A percentile compares a stretch with the other conserved stretches of the same genome.
phyloP scores from a whole-genome alignment of 2,113 vertebrate genomes.

The Fulica atra region DNA sequence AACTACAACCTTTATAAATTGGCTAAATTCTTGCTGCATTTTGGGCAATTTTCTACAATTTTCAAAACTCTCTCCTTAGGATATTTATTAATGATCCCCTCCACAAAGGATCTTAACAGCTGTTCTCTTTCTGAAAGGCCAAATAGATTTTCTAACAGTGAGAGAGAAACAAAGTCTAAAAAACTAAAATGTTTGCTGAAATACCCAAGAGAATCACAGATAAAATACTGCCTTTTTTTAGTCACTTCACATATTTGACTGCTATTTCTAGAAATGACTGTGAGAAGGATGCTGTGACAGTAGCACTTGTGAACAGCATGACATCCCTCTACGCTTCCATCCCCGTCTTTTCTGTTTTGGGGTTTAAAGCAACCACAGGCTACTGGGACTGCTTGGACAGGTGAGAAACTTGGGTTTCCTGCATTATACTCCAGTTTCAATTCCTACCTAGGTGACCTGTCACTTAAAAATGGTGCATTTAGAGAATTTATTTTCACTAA shows the following conservation, averaged over 20 bases:
- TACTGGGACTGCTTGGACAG: conserved; percentile 77
- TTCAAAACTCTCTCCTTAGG: not conserved
- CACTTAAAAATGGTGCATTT: not conserved
- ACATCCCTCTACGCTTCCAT: conserved; percentile 91
- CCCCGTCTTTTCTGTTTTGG: conserved; percentile 88
- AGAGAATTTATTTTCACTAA: not conserved
- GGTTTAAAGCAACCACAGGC: conserved; percentile 87
- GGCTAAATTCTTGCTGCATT: not conserved
- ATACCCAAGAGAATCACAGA: not conserved
- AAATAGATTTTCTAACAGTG: not conserved
- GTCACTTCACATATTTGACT: not conserved
- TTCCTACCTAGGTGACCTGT: not conserved
- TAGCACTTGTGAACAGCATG: conserved; percentile 87
- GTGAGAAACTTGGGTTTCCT: conserved; percentile 58
- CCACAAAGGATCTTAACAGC: not conserved
- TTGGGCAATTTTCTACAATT: not conserved
- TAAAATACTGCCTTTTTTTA: not conserved
- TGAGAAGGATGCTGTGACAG: conserved; percentile 83
- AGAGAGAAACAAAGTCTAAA: not conserved
- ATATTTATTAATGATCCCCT: not conserved
- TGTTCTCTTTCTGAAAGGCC: not conserved
- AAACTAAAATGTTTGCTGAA: not conserved
- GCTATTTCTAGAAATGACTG: conserved; percentile 85
- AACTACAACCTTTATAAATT: not conserved
- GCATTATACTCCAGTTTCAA: not conserved